phyloP scores from a whole-genome alignment of 2,888 invertebrate species.

The Trichogramma evanescens region DNA sequence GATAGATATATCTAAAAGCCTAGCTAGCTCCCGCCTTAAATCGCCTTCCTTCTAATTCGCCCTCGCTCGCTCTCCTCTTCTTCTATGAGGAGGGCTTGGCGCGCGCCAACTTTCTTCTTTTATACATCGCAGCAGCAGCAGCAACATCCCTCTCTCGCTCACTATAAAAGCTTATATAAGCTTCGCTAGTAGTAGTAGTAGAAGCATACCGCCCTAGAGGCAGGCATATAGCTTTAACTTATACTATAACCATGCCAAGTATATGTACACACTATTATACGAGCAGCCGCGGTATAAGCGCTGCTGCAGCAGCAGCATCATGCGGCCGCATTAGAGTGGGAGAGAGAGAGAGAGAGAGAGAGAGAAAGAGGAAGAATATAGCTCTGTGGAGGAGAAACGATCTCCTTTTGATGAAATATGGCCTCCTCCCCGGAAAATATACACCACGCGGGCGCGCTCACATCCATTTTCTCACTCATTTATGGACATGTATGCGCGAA shows the following conservation, averaged over 20 bases:
- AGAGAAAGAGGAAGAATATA: conserved; percentile 22
- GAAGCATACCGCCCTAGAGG: neutral
- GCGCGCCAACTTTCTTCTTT: neutral
- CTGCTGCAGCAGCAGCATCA: conserved; percentile 35
- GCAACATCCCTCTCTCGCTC: conserved; percentile 11
- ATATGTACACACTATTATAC: neutral
- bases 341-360: conserved; percentile 23
- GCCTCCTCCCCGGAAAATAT: conserved; percentile 34
- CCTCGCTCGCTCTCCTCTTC: conserved; percentile 13
- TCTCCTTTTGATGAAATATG: conserved; percentile 45
- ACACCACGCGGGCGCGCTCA: conserved; percentile 18
- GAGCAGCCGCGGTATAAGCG: conserved; percentile 44
- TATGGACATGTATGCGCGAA: neutral
- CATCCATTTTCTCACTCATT: conserved; percentile 27
- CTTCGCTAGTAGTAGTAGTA: conserved; percentile 4
- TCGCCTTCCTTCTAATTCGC: conserved; percentile 13
- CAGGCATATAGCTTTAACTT: neutral
- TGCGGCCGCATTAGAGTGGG: conserved; percentile 22
- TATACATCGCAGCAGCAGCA: conserved; percentile 4
- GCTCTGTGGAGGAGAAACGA: conserved; percentile 20
- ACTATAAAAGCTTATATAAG: conserved; percentile 11
- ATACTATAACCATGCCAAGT: too few species aligned
- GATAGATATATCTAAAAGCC: neutral
- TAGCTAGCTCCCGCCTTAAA: conserved; percentile 7
- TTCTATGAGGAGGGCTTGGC: conserved; percentile 1